A percentile compares a stretch with the other conserved stretches of the same genome.
These are phyloP conservation scores for Lycodopsis pacificus DNA, from an alignment of 2,797 vertebrate genomes.

Conservation along the genomic window DNA sequence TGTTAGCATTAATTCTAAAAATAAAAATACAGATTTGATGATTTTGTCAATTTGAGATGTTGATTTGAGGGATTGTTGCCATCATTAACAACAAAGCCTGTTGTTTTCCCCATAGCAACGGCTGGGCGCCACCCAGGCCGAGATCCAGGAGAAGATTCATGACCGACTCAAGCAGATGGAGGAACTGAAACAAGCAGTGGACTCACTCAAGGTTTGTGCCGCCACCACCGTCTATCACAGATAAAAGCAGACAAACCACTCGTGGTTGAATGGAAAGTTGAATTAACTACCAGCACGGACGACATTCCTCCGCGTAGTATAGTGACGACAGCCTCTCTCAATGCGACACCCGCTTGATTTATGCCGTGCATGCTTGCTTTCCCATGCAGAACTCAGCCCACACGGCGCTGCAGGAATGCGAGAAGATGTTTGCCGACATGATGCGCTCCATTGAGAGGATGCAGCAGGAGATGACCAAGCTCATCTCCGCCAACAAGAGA, in stretches of 20 bases:
- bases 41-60: slow-evolving; percentile 2
- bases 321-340: slow-evolving; percentile 38
- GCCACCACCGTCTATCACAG: slow-evolving; percentile 24
- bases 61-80: neutral
- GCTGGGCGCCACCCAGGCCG: slow-evolving; percentile 86
- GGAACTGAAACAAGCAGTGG: slow-evolving; percentile 86
- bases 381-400: slow-evolving; percentile 82
- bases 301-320: slow-evolving; percentile 56
- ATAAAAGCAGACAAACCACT: slow-evolving; percentile 54
- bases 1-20: neutral
- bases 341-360: slow-evolving; percentile 39
- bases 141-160: slow-evolving; percentile 88
- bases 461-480: slow-evolving; percentile 87
- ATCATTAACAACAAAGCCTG: neutral
- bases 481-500: slow-evolving; percentile 86
- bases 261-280: slow-evolving; percentile 10
- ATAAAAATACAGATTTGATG: neutral
- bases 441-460: slow-evolving; percentile 87
- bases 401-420: slow-evolving; percentile 84
- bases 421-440: slow-evolving; percentile 88
- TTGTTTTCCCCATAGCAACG: slow-evolving; percentile 77
- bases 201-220: slow-evolving; percentile 83
- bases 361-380: slow-evolving; percentile 22
- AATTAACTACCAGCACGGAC: slow-evolving; percentile 13
- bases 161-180: slow-evolving; percentile 89